These are phyloP conservation scores for Phrixothrix hirtus DNA, from an alignment of 2,888 invertebrate species.

Conservation along the genomic window DNA sequence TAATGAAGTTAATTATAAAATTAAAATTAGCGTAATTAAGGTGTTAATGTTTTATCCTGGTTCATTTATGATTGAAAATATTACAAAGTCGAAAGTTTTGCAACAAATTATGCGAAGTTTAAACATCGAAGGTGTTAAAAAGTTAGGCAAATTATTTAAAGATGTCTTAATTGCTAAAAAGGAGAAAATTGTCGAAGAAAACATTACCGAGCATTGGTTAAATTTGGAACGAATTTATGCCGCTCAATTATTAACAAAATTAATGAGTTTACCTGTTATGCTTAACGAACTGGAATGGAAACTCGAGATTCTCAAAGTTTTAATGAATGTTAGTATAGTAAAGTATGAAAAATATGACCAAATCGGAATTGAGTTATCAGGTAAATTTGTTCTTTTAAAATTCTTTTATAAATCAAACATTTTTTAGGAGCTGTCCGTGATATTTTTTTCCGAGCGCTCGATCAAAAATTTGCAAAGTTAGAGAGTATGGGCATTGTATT, in stretches of 20 bases:
- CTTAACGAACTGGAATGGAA: slow-evolving; percentile 67
- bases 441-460: slow-evolving; percentile 71
- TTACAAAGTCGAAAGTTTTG: slow-evolving; percentile 67
- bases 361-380: slow-evolving; percentile 64
- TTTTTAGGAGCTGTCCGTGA: no score
- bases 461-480: slow-evolving; percentile 68
- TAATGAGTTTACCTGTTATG: slow-evolving; percentile 53
- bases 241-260: slow-evolving; percentile 60
- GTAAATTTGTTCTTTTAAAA: no score
- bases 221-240: slow-evolving; percentile 71
- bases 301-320: slow-evolving; percentile 65
- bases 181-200: slow-evolving; percentile 59
- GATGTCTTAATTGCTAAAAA: slow-evolving; percentile 63
- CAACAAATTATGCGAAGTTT: slow-evolving; percentile 67
- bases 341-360: slow-evolving; percentile 58
- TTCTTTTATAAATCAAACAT: no score
- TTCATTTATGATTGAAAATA: slow-evolving; percentile 73
- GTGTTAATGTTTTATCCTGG: slow-evolving; percentile 71
- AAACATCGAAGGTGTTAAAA: slow-evolving; percentile 64
- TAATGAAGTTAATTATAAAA: slow-evolving; percentile 58
- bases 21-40: slow-evolving; percentile 64
- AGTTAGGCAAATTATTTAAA: slow-evolving; percentile 65
- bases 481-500: slow-evolving; percentile 65
- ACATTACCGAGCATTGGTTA: slow-evolving; percentile 62
- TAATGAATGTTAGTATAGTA: slow-evolving; percentile 68